A percentile compares a stretch with the other conserved stretches of the same genome.
phyloP scores from a whole-genome alignment of 2,888 invertebrate species.

The Caenorhabditis sp. region DNA sequence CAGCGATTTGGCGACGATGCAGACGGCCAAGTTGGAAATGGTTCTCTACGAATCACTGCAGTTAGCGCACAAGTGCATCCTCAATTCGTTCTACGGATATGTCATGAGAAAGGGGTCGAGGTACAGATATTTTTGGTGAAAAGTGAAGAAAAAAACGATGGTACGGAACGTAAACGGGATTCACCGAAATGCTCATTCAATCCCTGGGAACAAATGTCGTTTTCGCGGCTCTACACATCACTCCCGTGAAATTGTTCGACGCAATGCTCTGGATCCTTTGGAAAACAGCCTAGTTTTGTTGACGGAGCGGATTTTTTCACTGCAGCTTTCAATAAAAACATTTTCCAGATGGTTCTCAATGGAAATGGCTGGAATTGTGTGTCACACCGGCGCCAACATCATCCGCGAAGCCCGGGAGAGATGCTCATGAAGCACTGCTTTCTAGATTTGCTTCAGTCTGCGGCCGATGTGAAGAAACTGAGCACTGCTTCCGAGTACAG shows the following conservation, averaged over 20 bases:
- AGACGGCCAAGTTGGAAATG: conserved; percentile 89
- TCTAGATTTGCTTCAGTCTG: no score
- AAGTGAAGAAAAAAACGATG: conserved; percentile 94
- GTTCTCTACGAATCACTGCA: conserved; percentile 97
- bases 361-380: conserved; percentile 99
- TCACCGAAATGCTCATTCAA: conserved; percentile 89
- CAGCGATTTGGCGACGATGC: conserved; percentile 92
- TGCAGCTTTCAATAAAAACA: no score
- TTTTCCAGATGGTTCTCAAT: conserved; percentile 92
- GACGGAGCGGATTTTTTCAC: no score
- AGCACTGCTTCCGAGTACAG: no score
- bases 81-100: conserved; percentile 99
- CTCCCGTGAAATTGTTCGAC: conserved; percentile 48
- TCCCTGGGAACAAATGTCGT: conserved; percentile 80
- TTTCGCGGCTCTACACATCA: conserved; percentile 67
- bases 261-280: conserved; percentile 64
- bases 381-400: conserved; percentile 96
- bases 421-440: no score
- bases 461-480: no score
- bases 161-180: conserved; percentile 90
- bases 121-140: conserved; percentile 96
- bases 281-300: no score
- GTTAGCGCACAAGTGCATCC: conserved; percentile 97
- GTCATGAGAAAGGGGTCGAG: conserved; percentile 87
- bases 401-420: conserved; percentile 95